A percentile compares a stretch with the other conserved stretches of the same genome.
Evolutionary conservation across 1,140 invertebrate genomes (phyloP).

Genomic region (Camponotus pennsylvanicus): DNA sequence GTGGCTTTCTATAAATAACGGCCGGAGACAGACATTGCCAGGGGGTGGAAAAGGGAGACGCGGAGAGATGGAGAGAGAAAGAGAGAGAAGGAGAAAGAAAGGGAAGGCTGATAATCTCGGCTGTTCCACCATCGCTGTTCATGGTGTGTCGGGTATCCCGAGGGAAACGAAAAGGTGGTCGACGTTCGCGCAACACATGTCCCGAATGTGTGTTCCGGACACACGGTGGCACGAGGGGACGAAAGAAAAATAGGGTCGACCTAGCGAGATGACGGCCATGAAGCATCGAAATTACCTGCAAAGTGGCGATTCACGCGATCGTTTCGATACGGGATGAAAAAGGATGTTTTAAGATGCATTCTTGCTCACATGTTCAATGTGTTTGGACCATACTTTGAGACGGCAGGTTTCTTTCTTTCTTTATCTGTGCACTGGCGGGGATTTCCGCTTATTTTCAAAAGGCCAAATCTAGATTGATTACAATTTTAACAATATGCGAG

Average conservation of each 20-base stretch:
- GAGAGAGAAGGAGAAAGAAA: not conserved
- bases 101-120: constrained; percentile 35
- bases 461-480: not conserved
- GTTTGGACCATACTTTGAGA: not conserved
- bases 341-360: not conserved
- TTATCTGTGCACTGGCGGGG: not conserved
- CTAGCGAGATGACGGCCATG: not conserved
- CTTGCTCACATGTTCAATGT: not conserved
- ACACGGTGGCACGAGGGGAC: constrained; percentile 9
- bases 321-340: not conserved
- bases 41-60: constrained; percentile 31
- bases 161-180: constrained; percentile 75
- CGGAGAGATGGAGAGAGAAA: not conserved
- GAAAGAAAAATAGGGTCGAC: constrained; percentile 52
- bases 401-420: not conserved
- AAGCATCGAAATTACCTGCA: constrained; percentile 49
- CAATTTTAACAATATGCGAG: not conserved
- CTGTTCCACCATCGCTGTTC: constrained; percentile 35
- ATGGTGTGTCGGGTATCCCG: constrained; percentile 70
- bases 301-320: constrained; percentile 30
- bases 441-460: too few species aligned
- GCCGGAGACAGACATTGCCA: constrained; percentile 49
- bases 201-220: constrained; percentile 75
- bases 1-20: constrained; percentile 63
- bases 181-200: constrained; percentile 77